Evolutionary conservation across 2,113 vertebrate genomes (phyloP).

Genomic region (Calypte anna): DNA sequence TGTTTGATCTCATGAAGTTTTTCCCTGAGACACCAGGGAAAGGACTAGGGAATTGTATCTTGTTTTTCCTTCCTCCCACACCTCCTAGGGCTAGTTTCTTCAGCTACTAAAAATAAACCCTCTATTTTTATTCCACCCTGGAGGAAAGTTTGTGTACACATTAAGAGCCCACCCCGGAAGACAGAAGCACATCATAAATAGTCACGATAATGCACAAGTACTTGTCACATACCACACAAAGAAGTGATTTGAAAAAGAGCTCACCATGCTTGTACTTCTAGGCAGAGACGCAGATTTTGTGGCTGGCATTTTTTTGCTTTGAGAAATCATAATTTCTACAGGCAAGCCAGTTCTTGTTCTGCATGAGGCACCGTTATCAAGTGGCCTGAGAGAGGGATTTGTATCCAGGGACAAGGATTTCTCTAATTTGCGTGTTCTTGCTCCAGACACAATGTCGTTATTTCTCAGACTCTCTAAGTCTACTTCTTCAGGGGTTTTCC

Average conservation of each 20-base stretch:
- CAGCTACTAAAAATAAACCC: background rate
- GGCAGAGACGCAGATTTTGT: slow-evolving; percentile 79
- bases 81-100: background rate
- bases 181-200: background rate
- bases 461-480: slow-evolving; percentile 80
- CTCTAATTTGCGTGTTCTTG: slow-evolving; percentile 22
- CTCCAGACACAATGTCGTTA: slow-evolving; percentile 49
- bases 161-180: background rate
- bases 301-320: slow-evolving; percentile 69
- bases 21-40: background rate
- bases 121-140: background rate
- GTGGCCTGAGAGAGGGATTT: background rate
- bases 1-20: background rate
- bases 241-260: slow-evolving; percentile 60
- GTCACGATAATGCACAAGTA: background rate
- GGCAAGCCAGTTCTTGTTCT: slow-evolving; percentile 44
- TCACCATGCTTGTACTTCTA: slow-evolving; percentile 79
- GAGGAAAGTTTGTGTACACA: background rate
- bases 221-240: background rate
- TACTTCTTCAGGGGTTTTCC: slow-evolving; percentile 76
- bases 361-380: slow-evolving; percentile 31
- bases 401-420: slow-evolving; percentile 65
- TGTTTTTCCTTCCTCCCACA: background rate
- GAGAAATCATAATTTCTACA: slow-evolving; percentile 76
- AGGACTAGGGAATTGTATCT: background rate